These are phyloP conservation scores for Saccopteryx bilineata DNA, from an alignment of 2,113 vertebrate species.

Conservation along the genomic window DNA sequence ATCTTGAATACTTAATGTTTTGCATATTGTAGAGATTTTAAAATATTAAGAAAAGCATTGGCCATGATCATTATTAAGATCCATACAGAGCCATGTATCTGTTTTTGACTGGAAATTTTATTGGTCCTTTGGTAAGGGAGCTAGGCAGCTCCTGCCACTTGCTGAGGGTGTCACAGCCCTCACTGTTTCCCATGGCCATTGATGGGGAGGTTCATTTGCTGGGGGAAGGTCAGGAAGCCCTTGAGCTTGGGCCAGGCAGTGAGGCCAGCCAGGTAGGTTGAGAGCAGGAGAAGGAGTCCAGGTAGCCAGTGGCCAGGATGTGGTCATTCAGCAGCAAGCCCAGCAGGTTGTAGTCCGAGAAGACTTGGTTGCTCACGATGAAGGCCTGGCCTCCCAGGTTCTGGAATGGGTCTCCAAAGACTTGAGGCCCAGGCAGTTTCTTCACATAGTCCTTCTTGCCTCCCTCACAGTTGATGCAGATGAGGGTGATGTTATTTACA, in stretches of 20 bases:
- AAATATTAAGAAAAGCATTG: constrained; percentile 24
- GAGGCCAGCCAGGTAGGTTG: neutral
- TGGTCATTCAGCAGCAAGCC: neutral
- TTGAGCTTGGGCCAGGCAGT: neutral
- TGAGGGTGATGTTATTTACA: neutral
- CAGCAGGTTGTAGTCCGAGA: neutral
- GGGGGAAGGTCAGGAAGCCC: neutral
- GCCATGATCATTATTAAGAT: neutral
- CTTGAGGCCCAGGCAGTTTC: neutral
- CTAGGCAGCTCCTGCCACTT: neutral
- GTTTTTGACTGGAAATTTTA: neutral
- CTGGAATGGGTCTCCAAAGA: neutral
- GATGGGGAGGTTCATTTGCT: neutral
- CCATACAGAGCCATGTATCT: neutral
- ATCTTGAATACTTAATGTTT: constrained; percentile 34
- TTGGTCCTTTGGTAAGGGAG: neutral
- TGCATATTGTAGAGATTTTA: neutral
- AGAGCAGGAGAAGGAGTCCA: neutral
- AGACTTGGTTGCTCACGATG: neutral
- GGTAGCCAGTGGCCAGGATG: neutral
- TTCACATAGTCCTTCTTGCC: neutral
- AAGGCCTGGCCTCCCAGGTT: neutral
- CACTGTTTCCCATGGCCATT: neutral
- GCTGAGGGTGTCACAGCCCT: neutral
- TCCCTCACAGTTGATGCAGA: neutral